These are phyloP conservation scores for Nyctereutes procyonoides DNA, from an alignment of 2,113 vertebrate species.

Conservation along the genomic window DNA sequence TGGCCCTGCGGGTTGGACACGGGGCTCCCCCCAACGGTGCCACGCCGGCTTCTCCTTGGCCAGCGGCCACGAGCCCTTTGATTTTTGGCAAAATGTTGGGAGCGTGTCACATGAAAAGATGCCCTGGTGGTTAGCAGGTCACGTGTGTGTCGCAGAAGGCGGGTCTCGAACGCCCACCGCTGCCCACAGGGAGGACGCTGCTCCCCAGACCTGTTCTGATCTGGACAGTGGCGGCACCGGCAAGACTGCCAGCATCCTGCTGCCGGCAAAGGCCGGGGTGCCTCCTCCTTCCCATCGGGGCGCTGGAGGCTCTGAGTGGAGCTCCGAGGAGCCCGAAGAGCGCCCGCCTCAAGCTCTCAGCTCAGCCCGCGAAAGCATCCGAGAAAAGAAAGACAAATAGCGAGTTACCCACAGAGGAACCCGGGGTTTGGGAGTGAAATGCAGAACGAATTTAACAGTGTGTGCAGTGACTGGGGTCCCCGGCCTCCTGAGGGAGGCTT, in stretches of 20 bases:
- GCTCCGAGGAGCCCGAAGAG: background rate
- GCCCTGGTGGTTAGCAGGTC: fast-evolving
- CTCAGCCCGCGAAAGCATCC: background rate
- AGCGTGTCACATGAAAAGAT: background rate
- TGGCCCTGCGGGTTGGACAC: background rate
- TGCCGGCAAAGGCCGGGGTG: fast-evolving
- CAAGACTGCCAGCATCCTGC: background rate
- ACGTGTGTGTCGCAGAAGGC: fast-evolving
- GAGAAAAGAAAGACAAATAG: background rate
- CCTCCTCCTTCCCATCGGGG: fast-evolving
- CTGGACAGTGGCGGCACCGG: no score
- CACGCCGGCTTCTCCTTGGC: background rate
- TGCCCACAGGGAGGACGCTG: fast-evolving
- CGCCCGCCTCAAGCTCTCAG: fast-evolving
- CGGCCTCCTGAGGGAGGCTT: no score
- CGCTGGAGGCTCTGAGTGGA: background rate
- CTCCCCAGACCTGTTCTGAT: fast-evolving
- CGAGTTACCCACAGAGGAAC: background rate
- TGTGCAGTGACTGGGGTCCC: fast-evolving
- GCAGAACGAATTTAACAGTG: background rate
- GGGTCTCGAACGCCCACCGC: background rate
- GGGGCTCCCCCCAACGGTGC: fast-evolving
- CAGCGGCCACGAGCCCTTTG: background rate
- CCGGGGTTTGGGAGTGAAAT: background rate
- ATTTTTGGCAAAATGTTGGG: background rate